Conservation (phyloP, 37 sponge, comb jelly and placozoan species). For the Aplysina aerophoba region DNA sequence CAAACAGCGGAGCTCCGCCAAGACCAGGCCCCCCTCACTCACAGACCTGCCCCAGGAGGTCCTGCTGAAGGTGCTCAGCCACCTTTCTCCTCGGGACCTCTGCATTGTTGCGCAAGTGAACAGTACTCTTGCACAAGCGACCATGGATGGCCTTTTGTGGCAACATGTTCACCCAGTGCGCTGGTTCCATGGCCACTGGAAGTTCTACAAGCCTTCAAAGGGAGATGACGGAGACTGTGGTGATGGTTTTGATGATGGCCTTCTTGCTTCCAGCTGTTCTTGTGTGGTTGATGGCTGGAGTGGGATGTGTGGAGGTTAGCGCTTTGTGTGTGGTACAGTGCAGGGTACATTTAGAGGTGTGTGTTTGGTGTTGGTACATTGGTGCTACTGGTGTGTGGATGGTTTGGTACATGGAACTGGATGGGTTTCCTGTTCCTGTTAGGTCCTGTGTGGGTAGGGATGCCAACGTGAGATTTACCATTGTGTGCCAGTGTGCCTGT, state of each 20-base stretch:
- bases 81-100: slow-evolving; percentile 72
- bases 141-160: slow-evolving; percentile 67
- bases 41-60: slow-evolving; percentile 69
- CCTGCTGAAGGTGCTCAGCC: slow-evolving; percentile 48
- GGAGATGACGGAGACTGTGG: not conserved
- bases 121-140: slow-evolving; percentile 28
- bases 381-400: no score
- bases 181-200: slow-evolving; percentile 57
- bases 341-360: no score
- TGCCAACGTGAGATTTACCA: no score
- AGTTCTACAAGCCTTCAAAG: slow-evolving; percentile 40
- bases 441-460: no score
- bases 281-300: not conserved
- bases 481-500: no score
- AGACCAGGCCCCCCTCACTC: slow-evolving; percentile 44
- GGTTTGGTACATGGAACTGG: no score
- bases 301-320: not conserved
- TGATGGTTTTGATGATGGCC: slow-evolving; percentile 16
- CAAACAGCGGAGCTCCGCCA: slow-evolving; percentile 59
- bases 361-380: no score
- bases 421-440: no score
- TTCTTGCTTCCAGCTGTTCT: not conserved
- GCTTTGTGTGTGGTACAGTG: not conserved
- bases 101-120: slow-evolving; percentile 42
- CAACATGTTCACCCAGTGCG: slow-evolving; percentile 73